phyloP scores from a whole-genome alignment of 2,888 invertebrate genomes.

The Drosophila phalerata region DNA sequence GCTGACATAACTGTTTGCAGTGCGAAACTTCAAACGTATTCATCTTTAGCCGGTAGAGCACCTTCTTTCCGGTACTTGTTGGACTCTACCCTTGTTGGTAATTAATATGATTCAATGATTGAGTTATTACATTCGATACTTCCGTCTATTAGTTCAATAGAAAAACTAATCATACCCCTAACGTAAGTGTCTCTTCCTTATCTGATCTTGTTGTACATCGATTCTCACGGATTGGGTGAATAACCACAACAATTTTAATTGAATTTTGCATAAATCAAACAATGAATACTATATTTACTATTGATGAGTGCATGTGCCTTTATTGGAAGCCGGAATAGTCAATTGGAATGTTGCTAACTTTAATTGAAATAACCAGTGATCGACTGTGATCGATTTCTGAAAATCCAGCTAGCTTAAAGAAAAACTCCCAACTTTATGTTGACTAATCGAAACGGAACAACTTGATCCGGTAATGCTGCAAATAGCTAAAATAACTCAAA shows the following conservation, averaged over 20 bases:
- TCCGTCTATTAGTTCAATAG: slow-evolving; percentile 67
- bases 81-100: slow-evolving; percentile 40
- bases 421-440: neutral
- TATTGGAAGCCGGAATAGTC: slow-evolving; percentile 49
- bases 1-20: slow-evolving; percentile 58
- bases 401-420: slow-evolving; percentile 25
- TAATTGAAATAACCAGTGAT: neutral
- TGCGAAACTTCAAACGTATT: slow-evolving; percentile 32
- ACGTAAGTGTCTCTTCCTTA: slow-evolving; percentile 39
- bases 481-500: neutral
- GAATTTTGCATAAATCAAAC: slow-evolving; percentile 59
- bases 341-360: slow-evolving; percentile 44
- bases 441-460: slow-evolving; percentile 12
- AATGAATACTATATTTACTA: slow-evolving; percentile 43
- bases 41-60: neutral
- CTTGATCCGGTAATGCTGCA: neutral
- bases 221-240: slow-evolving; percentile 65
- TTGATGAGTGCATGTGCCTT: slow-evolving; percentile 48
- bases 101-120: slow-evolving; percentile 60
- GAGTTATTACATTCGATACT: slow-evolving; percentile 72
- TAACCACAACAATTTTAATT: slow-evolving; percentile 76
- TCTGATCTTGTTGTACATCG: slow-evolving; percentile 72
- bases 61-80: slow-evolving; percentile 34
- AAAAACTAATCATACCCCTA: slow-evolving; percentile 56
- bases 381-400: slow-evolving; percentile 8